Evolutionary conservation across 2,888 invertebrate genomes (phyloP).

Genomic region (Nasonovia ribisnigri): DNA sequence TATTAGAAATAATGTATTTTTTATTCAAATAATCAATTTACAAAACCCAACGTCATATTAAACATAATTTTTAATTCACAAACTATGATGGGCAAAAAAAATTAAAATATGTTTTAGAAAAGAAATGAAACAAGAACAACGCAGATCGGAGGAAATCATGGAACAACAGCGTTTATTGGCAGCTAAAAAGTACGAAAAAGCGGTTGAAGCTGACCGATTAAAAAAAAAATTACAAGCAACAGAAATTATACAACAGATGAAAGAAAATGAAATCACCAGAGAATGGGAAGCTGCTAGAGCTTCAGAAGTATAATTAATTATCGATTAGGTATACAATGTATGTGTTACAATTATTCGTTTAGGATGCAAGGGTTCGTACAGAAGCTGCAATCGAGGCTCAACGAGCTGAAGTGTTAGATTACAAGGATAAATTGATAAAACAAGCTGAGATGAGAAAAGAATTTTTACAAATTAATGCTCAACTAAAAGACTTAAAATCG

Average conservation of each 20-base stretch:
- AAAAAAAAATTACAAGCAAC: conserved; percentile 71
- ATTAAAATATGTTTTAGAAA: conserved; percentile 66
- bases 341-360: not conserved
- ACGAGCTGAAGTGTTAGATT: not conserved
- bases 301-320: conserved; percentile 6
- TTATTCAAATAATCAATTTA: not conserved
- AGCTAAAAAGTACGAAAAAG: conserved; percentile 73
- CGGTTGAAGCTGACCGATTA: conserved; percentile 73
- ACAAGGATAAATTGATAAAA: conserved; percentile 15
- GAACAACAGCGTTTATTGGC: conserved; percentile 77
- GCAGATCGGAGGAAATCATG: conserved; percentile 78
- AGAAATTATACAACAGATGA: conserved; percentile 72
- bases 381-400: conserved; percentile 15
- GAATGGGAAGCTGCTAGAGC: conserved; percentile 5
- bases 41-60: not conserved
- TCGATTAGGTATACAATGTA: no score
- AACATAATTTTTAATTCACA: not conserved
- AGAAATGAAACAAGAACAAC: conserved; percentile 71
- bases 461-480: conserved; percentile 21
- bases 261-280: conserved; percentile 73
- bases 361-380: conserved; percentile 27
- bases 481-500: conserved; percentile 20
- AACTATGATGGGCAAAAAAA: no score
- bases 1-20: not conserved
- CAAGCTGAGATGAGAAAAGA: conserved; percentile 43